Evolutionary conservation across 2,797 vertebrate species (phyloP).

Genomic region (Cryptoblepharus egeriae): DNA sequence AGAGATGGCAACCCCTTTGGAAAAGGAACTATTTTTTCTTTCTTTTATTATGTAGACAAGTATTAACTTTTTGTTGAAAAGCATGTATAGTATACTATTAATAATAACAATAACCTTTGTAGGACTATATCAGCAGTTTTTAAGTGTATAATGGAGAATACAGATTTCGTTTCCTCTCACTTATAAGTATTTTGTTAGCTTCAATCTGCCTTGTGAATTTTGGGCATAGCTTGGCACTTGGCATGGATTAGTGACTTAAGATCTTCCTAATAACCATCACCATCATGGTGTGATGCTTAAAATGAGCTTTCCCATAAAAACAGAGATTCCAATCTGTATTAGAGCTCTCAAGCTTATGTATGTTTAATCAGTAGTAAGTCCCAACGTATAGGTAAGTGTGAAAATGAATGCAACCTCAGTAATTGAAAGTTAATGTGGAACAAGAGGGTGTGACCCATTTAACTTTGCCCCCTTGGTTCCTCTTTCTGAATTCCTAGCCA

Average conservation of each 20-base stretch:
- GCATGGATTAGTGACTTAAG: too few relatives aligned
- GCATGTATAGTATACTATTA: too few relatives aligned
- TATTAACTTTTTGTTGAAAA: too few relatives aligned
- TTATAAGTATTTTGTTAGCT: background rate
- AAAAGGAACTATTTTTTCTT: too few relatives aligned
- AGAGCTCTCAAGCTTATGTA: too few relatives aligned
- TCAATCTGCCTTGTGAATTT: constrained; percentile 2
- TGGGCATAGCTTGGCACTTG: background rate
- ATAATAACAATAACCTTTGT: too few relatives aligned
- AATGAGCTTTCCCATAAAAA: background rate
- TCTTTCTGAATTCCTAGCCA: background rate
- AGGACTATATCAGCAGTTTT: background rate
- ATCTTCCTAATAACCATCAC: too few relatives aligned
- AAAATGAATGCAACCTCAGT: background rate
- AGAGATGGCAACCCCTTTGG: too few relatives aligned
- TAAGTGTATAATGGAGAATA: background rate
- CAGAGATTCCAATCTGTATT: background rate
- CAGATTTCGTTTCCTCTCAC: background rate
- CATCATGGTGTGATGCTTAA: too few relatives aligned
- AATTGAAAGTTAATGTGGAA: background rate
- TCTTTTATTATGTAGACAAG: too few relatives aligned
- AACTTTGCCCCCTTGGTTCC: background rate
- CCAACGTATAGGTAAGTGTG: too few relatives aligned
- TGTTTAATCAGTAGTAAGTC: too few relatives aligned
- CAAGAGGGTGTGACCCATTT: background rate